Evolutionary conservation across 2,888 invertebrate species (phyloP), one percentile per base, ranked within the genome.

Genomic region (Mimachlamys varia): DNA sequence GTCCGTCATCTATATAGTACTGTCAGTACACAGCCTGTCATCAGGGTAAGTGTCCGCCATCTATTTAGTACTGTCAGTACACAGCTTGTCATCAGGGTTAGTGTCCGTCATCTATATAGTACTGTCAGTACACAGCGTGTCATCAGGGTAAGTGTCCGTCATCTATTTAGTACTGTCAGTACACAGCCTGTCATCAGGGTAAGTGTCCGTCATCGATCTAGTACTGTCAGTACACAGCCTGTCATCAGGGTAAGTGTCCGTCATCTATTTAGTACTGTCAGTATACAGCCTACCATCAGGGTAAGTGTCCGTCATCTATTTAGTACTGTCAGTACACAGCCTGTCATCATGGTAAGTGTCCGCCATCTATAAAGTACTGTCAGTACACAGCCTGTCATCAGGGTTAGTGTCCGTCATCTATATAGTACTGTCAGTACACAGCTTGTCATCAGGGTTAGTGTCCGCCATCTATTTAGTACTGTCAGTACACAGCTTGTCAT

Each of bases 181-280:
- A 90, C 10, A 38, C 89, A 17, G 92, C 92, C 0, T 93, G 93
- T 89, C 89, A 92, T 27, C 33, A 88, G 91, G 93, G 93, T 93
- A 62, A 33, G 88, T 44, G 3, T 44, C 44, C 44, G 7, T 44
- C 44, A 44, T 44, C 44, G 3, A 44, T 44, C 7, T 7, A 44
- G 3, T 44, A 44, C n/a, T 93, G 93, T 89, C 88, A 92, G 88
- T n/a, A 90, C 10, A 38, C 89, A 17, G 92, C 92, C 0, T 93
- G 93, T 89, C 89, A 92, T 27, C 33, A 88, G 91, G 93, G 93
- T 93, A 62, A 33, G 88, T 44, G 3, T 44, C 44, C 44, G 7
- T 44, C 44, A 44, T 44, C 44, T 44, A 44, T 44, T 44, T 7
- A 44, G 3, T 44, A 44, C n/a, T 93, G 93, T 89, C 88, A 92